phyloP scores from a whole-genome alignment of 2,797 vertebrate species.

The Chloroceryle inda region DNA sequence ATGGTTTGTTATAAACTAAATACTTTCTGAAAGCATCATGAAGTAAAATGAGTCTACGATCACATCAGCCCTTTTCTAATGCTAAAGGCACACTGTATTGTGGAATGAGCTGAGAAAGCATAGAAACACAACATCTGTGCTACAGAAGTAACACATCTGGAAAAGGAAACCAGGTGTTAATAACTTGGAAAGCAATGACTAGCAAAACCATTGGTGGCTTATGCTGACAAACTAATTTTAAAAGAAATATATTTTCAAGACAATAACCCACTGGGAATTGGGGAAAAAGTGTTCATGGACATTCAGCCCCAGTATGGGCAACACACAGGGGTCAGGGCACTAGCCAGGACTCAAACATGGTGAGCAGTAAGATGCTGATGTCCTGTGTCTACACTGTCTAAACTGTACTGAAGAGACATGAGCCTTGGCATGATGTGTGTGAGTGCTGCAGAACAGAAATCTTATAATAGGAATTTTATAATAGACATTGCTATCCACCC shows the following conservation, averaged over 20 bases:
- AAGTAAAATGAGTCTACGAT: not conserved
- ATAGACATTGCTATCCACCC: not conserved
- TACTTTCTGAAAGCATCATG: not conserved
- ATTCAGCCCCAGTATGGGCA: not conserved
- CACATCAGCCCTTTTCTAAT: not conserved
- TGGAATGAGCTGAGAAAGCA: not conserved
- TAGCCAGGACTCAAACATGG: not conserved
- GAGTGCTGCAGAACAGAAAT: not conserved
- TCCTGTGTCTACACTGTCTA: not conserved
- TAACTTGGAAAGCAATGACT: not conserved
- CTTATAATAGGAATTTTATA: not conserved
- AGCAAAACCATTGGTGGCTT: not conserved
- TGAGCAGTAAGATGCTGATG: not conserved
- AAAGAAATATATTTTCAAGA: not conserved
- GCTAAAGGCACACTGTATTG: not conserved
- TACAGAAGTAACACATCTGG: not conserved
- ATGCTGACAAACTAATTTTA: not conserved
- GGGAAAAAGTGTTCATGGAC: accelerated
- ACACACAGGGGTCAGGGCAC: accelerated
- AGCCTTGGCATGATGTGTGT: not conserved
- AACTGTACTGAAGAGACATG: not conserved
- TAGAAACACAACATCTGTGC: not conserved
- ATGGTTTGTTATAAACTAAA: not conserved
- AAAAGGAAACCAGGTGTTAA: not conserved
- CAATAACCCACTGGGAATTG: accelerated